phyloP scores from a whole-genome alignment of 2,113 vertebrate species.

The Panthera leo region DNA sequence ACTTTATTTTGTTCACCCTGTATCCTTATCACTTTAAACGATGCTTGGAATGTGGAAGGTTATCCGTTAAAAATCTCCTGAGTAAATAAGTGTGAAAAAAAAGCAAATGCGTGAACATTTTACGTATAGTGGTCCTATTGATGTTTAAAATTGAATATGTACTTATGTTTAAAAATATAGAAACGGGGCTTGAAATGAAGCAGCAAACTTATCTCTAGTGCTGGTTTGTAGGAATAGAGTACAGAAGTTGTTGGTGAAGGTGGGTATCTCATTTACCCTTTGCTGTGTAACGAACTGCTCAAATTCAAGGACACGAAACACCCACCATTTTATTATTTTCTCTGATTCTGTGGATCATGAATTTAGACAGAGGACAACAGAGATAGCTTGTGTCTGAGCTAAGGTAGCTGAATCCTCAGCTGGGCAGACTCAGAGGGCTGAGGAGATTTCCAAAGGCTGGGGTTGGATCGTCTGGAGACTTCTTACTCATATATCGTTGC shows the following conservation, averaged over 20 bases:
- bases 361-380: background rate
- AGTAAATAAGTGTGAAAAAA: background rate
- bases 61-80: background rate
- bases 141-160: background rate
- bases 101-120: background rate
- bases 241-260: background rate
- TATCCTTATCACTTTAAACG: background rate
- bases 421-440: background rate
- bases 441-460: background rate
- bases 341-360: background rate
- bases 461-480: background rate
- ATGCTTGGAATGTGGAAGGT: background rate
- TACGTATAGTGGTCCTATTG: background rate
- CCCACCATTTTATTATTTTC: background rate
- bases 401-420: background rate
- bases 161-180: background rate
- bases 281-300: background rate
- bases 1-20: background rate
- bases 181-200: background rate
- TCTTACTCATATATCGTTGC: fast-evolving
- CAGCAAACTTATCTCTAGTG: background rate
- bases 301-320: background rate
- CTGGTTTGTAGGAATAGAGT: background rate
- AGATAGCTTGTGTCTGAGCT: background rate
- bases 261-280: background rate